Evolutionary conservation across 2,888 invertebrate species (phyloP).

Genomic region (Pristionchus entomophagus): DNA sequence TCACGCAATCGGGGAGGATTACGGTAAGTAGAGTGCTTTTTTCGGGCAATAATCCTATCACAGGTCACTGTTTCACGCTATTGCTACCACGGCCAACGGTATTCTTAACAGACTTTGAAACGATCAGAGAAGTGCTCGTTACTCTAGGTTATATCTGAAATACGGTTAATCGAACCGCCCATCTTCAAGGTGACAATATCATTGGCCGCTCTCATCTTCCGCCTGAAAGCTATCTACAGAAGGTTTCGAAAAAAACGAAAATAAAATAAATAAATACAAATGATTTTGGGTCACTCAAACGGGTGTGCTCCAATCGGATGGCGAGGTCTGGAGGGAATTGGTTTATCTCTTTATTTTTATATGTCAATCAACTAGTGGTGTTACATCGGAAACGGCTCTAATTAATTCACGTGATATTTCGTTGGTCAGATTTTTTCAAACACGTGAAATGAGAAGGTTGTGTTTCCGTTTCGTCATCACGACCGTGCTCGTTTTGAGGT

Average conservation of each 20-base stretch:
- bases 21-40: not conserved
- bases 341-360: too few species aligned
- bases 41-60: not conserved
- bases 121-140: not conserved
- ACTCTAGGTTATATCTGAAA: not conserved
- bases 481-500: too few species aligned
- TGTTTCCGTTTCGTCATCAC: not conserved
- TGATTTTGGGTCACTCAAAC: not conserved
- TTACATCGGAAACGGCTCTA: not conserved
- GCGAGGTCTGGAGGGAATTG: too few species aligned
- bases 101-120: not conserved
- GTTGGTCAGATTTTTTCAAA: too few species aligned
- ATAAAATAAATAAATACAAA: too few species aligned
- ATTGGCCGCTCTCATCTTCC: not conserved
- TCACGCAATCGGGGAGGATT: not conserved
- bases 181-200: not conserved
- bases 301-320: not conserved
- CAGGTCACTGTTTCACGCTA: not conserved
- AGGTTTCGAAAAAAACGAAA: too few species aligned
- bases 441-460: not conserved
- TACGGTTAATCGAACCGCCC: too few species aligned
- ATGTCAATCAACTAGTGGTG: not conserved
- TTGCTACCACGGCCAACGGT: not conserved
- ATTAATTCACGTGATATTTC: too few species aligned
- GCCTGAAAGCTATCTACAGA: too few species aligned